phyloP scores from a whole-genome alignment of 2,113 vertebrate genomes.

The Agelaius tricolor region DNA sequence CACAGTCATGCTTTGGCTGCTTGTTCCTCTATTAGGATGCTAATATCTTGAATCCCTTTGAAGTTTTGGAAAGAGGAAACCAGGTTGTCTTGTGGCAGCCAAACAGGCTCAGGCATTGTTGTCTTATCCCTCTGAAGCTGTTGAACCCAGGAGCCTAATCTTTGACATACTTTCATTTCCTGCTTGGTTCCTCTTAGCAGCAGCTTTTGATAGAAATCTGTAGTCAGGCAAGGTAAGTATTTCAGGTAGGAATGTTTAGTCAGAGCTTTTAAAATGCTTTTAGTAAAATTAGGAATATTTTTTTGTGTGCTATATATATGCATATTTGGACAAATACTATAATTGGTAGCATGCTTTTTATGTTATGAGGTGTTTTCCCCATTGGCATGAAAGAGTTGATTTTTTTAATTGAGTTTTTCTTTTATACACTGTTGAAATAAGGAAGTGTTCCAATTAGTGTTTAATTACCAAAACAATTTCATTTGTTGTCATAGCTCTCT shows the following conservation, averaged over 20 bases:
- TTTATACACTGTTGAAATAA: neutral
- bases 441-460: neutral
- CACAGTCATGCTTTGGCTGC: neutral
- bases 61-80: neutral
- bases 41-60: neutral
- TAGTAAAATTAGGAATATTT: neutral
- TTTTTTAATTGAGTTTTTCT: neutral
- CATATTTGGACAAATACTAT: neutral
- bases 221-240: neutral
- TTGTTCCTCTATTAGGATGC: neutral
- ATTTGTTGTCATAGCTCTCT: neutral
- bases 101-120: neutral
- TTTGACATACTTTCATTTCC: neutral
- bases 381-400: neutral
- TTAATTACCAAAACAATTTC: neutral
- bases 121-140: neutral
- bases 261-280: neutral
- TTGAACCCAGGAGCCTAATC: neutral
- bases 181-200: neutral
- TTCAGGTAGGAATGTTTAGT: neutral
- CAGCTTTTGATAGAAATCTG: neutral
- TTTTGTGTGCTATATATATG: neutral
- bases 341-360: neutral
- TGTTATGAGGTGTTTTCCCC: neutral
- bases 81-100: neutral